Conservation (phyloP, 2,113 vertebrate genomes). For the Arvicanthis niloticus region DNA sequence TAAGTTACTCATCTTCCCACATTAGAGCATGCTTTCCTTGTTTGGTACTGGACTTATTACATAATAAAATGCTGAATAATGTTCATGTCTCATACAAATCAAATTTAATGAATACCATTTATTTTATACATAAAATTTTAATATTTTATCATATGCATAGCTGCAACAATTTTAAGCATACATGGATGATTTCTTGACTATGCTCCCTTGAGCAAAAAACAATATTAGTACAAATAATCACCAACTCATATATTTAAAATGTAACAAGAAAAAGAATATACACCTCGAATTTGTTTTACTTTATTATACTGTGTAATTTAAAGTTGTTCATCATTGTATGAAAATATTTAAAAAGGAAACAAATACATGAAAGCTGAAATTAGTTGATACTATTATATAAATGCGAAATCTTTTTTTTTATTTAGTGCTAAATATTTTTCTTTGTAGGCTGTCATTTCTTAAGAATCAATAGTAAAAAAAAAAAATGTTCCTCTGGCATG, state of each 20-base stretch:
- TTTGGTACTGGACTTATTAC: neutral
- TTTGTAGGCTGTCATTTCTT: neutral
- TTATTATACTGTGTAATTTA: neutral
- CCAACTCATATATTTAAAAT: slow-evolving; percentile 62
- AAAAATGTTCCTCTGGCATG: too few relatives aligned
- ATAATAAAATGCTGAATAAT: neutral
- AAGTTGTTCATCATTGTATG: neutral
- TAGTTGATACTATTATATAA: neutral
- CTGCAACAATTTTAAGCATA: slow-evolving; percentile 34
- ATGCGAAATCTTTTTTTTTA: neutral
- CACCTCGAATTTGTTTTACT: slow-evolving; percentile 36
- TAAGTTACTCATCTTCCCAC: slow-evolving; percentile 51
- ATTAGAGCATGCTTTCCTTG: neutral
- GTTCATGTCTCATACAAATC: neutral
- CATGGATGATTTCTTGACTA: slow-evolving; percentile 35
- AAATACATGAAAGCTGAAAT: slow-evolving; percentile 43
- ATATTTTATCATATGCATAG: slow-evolving; percentile 33
- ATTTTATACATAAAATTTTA: slow-evolving; percentile 55
- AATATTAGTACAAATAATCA: slow-evolving; percentile 58
- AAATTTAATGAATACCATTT: slow-evolving; percentile 2
- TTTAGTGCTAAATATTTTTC: too few relatives aligned
- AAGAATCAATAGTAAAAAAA: too few relatives aligned
- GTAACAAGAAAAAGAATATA: slow-evolving; percentile 54
- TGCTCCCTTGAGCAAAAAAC: neutral
- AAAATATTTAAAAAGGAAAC: neutral